Conservation (phyloP, 2,113 vertebrate genomes). For the Hemichromis elongatus region DNA sequence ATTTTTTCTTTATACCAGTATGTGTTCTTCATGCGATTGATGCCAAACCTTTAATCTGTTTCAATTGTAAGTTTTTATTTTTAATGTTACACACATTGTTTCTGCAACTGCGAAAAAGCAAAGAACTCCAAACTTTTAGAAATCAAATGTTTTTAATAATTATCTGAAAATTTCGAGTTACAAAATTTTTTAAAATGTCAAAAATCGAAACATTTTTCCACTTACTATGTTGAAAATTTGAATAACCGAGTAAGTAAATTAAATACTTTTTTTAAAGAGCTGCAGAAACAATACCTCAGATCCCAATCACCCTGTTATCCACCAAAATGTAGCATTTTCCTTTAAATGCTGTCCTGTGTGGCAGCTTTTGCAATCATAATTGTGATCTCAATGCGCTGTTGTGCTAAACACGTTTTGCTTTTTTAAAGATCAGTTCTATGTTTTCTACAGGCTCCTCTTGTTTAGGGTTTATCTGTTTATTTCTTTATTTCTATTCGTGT, state of each 20-base stretch:
- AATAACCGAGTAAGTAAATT: background rate
- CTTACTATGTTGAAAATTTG: background rate
- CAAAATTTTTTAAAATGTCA: background rate
- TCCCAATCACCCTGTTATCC: background rate
- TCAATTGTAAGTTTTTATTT: background rate
- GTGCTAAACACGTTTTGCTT: background rate
- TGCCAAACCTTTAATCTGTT: fast-evolving
- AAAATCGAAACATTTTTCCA: background rate
- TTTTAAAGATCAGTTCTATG: background rate
- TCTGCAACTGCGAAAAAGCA: background rate
- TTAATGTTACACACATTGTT: background rate
- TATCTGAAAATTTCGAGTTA: background rate
- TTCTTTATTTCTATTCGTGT: background rate
- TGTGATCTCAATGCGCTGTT: background rate
- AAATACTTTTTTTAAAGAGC: background rate
- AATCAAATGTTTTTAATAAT: background rate
- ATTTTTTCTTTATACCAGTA: background rate
- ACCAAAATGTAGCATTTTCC: background rate
- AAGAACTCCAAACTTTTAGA: fast-evolving
- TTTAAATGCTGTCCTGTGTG: fast-evolving
- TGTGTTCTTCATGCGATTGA: background rate
- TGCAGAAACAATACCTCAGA: background rate
- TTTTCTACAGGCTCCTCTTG: background rate
- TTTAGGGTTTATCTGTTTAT: background rate
- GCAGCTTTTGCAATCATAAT: background rate